Base-by-base conservation (phyloP, 2,113 vertebrate genomes). In the Microtus montanus region DNA sequence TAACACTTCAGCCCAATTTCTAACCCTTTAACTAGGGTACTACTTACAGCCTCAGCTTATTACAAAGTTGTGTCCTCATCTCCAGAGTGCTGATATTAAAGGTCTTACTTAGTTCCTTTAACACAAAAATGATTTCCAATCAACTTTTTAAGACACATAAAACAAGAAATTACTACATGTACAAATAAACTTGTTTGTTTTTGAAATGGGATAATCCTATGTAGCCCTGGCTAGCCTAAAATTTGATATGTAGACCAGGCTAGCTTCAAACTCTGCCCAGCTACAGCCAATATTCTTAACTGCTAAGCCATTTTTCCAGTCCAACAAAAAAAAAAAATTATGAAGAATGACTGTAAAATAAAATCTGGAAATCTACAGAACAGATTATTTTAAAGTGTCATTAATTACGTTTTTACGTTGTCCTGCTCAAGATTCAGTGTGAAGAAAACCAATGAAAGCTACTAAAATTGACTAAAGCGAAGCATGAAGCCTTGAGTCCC, bases 111-210 rank as follows among this genome's bases (percentile, higher is more conserved):
- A n/a, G 17, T 75, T 71, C 38, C 78, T 94, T 94, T 90, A 75
- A 95, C 20, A 87, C 78, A 83, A 96, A 83, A 95, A 78, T 92
- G 1, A 96, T 90, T 91, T 89, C 49, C n/a, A 91, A 38, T 82
- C 4, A 61, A 91, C 11, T 91, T 95, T 95, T 86, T 83, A 96
- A 47, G 91, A 95, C 13, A 95, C 13, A 19, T 63, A 96, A 61
- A 73, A 24, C 78, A 94, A 94, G 22, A 54, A 68, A 95, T 79
- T 94, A 87, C 1, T 90, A 17, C 26, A 80, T 35, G 24, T 91
- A 90, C 61, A 66, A 52, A 70, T 92, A 49, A 86, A 84, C n/a
- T 41, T n/a, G n/a, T 82, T 82, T 26, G 35, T 54, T 78, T 84
- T 84, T 44, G 9, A 64, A 64, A 61, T 44, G 10, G 82, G 58